Percentiles rank a stretch among this genome's conserved stretches.
Conservation (phyloP, 2,797 vertebrate species). For the Crocodylus rhombifer region DNA sequence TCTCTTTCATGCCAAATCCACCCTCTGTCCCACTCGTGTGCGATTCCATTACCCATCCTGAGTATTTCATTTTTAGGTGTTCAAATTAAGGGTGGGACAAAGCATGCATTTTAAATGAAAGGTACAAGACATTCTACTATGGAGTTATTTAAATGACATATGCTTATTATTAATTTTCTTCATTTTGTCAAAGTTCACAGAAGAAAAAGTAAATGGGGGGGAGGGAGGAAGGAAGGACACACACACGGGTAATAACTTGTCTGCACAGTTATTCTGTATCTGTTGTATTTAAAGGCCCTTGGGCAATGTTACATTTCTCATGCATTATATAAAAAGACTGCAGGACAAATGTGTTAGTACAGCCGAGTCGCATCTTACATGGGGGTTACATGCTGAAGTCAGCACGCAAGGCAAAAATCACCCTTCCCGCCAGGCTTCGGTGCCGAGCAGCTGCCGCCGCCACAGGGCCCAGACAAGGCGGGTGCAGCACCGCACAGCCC, state of each 20-base stretch:
- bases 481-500: too few species aligned
- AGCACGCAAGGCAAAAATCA: too few species aligned
- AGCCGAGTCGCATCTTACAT: too few species aligned
- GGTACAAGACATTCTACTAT: background rate
- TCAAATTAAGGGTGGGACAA: background rate
- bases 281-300: too few species aligned
- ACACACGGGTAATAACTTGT: background rate
- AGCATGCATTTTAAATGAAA: background rate
- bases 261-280: too few species aligned
- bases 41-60: background rate
- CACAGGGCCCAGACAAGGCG: too few species aligned
- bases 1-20: background rate
- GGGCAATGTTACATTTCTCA: too few species aligned
- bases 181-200: background rate
- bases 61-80: background rate
- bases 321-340: too few species aligned
- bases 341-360: too few species aligned
- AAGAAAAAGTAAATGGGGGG: background rate
- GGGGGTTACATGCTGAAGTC: too few species aligned
- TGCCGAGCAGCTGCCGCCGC: too few species aligned
- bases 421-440: too few species aligned
- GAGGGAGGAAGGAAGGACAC: background rate
- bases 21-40: accelerated
- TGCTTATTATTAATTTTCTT: background rate
- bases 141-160: background rate